Evolutionary conservation across 2,888 invertebrate species (phyloP), one percentile per base, ranked within the genome.

Genomic region (Clostera curtula): DNA sequence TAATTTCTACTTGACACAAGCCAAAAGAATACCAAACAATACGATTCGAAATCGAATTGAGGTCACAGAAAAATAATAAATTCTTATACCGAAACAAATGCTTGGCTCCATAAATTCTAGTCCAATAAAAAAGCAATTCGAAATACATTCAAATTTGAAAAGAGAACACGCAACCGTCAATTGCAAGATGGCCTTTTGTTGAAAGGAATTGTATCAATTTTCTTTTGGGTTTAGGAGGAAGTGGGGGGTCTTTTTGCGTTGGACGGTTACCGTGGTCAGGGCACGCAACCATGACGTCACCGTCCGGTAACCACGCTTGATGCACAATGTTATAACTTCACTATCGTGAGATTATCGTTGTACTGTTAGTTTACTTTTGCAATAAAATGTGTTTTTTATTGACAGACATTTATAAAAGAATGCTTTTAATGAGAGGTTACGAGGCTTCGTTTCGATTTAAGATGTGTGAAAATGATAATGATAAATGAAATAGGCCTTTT

Each of bases 111-210:
- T 80, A 77, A 79, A 80, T 77, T 73, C 59, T 61, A 66, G 61
- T 62, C 77, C 72, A 80, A 77, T 80, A 79, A 77, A 80, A 77
- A 77, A 75, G 74, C 71, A 77, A 79, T 80, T 74, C 70, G 66
- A 72, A 75, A 71, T 70, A 72, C 68, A 69, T 67, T 72, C 70
- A 65, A 75, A 75, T 69, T 70, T 54, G 62, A 67, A 75, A 67
- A 63, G 56, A 63, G 68, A 66, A 60, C 65, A 54, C 48, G 36
- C 49, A 38, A 36, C 40, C 41, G 46, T 30, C 68, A 57, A 64
- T 29, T 39, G 27, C 48, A 37, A 2, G 13, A 34, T 48, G 63
- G 51, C 64, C 36, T 19, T 27, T 25, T 25, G 33, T 35, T 38
- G 21, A 38, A 42, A 32, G 34, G 44, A 33, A 36, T 29, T 40